A percentile compares a stretch with the other conserved stretches of the same genome.
phyloP scores from a whole-genome alignment of 2,797 vertebrate genomes.

The Hirundo rustica region DNA sequence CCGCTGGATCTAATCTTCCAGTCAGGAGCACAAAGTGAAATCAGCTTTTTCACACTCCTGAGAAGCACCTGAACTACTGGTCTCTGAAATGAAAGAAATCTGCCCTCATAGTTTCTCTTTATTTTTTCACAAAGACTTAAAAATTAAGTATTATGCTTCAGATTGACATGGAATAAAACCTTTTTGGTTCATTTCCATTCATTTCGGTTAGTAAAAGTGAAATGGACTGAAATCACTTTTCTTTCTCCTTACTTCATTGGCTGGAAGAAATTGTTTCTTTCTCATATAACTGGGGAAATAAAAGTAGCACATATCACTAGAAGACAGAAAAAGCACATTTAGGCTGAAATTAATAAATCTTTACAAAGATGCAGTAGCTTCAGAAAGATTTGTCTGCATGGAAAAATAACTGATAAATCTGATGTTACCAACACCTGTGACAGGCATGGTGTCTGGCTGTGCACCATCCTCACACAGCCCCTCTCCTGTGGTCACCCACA shows the following conservation, averaged over 20 bases:
- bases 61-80: background rate
- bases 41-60: background rate
- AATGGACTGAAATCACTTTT: background rate
- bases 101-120: background rate
- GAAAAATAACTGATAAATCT: background rate
- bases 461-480: background rate
- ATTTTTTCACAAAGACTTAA: background rate
- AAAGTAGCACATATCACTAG: background rate
- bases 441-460: background rate
- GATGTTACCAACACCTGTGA: background rate
- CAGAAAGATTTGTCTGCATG: background rate
- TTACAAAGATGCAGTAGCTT: background rate
- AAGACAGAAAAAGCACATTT: background rate
- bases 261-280: background rate
- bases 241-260: background rate
- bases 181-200: background rate
- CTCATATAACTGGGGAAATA: background rate
- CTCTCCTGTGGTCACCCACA: background rate
- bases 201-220: background rate
- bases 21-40: background rate
- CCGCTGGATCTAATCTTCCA: background rate
- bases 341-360: background rate
- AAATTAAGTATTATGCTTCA: background rate
- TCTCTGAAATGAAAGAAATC: background rate
- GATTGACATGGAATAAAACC: background rate